Percentiles rank a stretch among this genome's conserved stretches.
Evolutionary conservation across 2,113 vertebrate species (phyloP).

Genomic region (Glaucidium brasilianum): DNA sequence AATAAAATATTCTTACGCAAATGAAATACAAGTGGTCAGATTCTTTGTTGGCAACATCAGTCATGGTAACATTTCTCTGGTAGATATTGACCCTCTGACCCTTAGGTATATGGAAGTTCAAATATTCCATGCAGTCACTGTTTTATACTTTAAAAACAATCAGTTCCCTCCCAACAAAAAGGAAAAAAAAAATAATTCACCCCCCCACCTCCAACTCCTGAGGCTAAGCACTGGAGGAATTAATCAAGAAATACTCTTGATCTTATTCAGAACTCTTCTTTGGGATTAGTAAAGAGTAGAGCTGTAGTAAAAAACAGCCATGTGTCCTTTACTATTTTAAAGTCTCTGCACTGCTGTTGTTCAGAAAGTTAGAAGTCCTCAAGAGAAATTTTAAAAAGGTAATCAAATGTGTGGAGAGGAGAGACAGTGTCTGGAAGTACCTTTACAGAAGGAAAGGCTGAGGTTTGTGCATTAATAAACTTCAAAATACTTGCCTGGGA

Average conservation of each 20-base stretch:
- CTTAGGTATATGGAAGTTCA: background rate
- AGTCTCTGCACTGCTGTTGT: background rate
- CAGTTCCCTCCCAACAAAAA: background rate
- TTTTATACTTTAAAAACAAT: background rate
- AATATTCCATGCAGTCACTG: background rate
- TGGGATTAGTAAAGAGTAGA: background rate
- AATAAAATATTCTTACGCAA: background rate
- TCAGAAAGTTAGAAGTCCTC: background rate
- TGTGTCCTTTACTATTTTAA: background rate
- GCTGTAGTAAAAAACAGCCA: background rate
- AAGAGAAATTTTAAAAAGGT: background rate
- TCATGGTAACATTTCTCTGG: background rate
- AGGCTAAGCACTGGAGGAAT: background rate
- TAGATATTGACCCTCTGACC: background rate
- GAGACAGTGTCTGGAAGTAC: background rate
- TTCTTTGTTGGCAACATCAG: background rate
- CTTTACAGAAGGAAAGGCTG: background rate
- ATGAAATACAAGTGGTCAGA: background rate
- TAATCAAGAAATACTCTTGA: background rate
- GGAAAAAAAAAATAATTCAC: no score
- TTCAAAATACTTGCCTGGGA: background rate
- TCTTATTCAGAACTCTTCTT: background rate
- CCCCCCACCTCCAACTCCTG: background rate
- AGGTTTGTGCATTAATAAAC: background rate
- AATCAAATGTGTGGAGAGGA: background rate